Evolutionary conservation across 2,797 vertebrate genomes (phyloP).

Genomic region (Centroberyx gerrardi): DNA sequence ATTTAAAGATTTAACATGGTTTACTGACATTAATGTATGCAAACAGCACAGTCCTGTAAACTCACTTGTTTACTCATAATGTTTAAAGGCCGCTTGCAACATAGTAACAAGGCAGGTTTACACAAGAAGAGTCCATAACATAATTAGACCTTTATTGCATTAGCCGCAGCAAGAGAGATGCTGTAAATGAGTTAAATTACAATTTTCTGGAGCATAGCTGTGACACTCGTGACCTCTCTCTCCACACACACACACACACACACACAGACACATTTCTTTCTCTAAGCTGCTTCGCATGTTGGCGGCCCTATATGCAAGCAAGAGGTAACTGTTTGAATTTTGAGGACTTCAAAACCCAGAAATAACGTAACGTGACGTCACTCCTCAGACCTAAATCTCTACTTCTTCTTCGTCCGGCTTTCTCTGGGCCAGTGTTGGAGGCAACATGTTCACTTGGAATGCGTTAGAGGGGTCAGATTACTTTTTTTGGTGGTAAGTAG

Average conservation of each 20-base stretch:
- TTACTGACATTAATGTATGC: conserved; percentile 30
- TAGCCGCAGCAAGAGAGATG: conserved; percentile 13
- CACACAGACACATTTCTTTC: neutral
- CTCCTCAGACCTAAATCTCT: neutral
- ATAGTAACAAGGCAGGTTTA: neutral
- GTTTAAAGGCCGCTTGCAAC: conserved; percentile 21
- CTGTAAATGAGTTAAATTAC: conserved; percentile 11
- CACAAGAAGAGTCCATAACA: conserved; percentile 5
- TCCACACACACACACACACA: neutral
- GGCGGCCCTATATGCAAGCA: neutral
- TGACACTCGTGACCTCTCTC: neutral
- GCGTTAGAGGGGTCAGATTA: too few species aligned
- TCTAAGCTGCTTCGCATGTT: too few species aligned
- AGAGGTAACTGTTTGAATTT: neutral
- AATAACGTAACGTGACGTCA: neutral
- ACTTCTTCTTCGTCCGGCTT: too few species aligned
- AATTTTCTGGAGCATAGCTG: conserved; percentile 11
- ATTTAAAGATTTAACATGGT: conserved; percentile 1
- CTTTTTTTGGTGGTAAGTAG: too few species aligned
- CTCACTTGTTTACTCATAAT: too few species aligned
- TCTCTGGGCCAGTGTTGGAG: too few species aligned
- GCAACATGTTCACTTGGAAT: too few species aligned
- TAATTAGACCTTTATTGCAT: conserved; percentile 37
- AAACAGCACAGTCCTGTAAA: too few species aligned
- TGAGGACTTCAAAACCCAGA: neutral